A percentile compares a stretch with the other conserved stretches of the same genome.
Evolutionary conservation across 2,797 vertebrate species (phyloP).

Genomic region (Ctenochaetus hawaiiensis): DNA sequence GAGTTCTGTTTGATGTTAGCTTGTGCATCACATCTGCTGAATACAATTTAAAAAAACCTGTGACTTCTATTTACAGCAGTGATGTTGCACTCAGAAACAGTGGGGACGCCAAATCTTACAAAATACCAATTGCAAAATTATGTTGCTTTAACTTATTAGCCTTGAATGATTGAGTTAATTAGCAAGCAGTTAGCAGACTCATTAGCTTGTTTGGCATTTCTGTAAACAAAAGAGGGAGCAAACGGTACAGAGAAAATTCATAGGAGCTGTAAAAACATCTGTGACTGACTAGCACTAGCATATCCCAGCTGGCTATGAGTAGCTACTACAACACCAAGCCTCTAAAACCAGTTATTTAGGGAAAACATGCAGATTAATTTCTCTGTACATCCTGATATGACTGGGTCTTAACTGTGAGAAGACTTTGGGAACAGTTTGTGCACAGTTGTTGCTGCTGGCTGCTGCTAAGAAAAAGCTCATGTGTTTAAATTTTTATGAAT

Average conservation of each 20-base stretch:
- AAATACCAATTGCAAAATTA: not conserved
- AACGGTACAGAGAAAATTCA: not conserved
- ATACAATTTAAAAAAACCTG: no score
- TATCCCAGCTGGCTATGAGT: not conserved
- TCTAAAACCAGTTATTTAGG: no score
- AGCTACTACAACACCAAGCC: no score
- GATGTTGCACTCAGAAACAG: no score
- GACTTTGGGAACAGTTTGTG: no score
- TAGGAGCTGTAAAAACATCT: not conserved
- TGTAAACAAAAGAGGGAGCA: not conserved
- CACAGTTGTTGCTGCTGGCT: not conserved
- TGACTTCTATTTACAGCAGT: no score
- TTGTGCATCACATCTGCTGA: no score
- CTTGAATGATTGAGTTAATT: not conserved
- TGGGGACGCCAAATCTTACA: no score
- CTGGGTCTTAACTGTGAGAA: no score
- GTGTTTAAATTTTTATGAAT: not conserved
- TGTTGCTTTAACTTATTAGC: not conserved
- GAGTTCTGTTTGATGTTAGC: no score
- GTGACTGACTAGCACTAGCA: not conserved
- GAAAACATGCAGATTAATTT: no score
- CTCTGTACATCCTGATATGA: no score
- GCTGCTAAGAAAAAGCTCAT: not conserved
- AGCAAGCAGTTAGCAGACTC: not conserved
- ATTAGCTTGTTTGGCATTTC: not conserved